phyloP scores from a whole-genome alignment of 2,113 vertebrate genomes.

The Antennarius striatus region DNA sequence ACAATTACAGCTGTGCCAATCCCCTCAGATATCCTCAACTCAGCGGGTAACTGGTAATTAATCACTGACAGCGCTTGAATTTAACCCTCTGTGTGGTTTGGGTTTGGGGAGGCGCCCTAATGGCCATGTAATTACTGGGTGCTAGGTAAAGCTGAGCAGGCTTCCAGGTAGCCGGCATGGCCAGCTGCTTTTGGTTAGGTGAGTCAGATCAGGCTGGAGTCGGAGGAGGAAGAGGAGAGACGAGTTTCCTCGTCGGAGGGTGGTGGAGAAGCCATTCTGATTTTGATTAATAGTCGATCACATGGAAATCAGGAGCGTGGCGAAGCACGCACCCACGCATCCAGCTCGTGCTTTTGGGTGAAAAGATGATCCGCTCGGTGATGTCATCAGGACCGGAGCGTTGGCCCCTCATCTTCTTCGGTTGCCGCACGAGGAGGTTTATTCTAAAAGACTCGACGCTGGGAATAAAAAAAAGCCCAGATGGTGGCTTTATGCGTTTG shows the following conservation, averaged over 20 bases:
- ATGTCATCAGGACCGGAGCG: conserved; percentile 25
- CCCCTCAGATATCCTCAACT: conserved; percentile 55
- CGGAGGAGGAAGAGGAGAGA: too few relatives aligned
- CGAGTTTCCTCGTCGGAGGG: too few relatives aligned
- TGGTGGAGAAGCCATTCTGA: conserved; percentile 38
- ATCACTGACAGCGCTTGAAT: conserved; percentile 68
- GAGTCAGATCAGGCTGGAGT: conserved; percentile 28
- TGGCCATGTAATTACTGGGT: conserved; percentile 70
- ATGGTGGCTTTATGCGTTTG: conserved; percentile 51
- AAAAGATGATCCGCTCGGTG: neutral
- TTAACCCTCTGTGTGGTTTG: conserved; percentile 67
- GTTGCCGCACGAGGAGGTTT: conserved; percentile 28
- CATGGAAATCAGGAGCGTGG: conserved; percentile 8
- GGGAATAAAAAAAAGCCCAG: conserved; percentile 44
- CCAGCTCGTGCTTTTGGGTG: too few relatives aligned
- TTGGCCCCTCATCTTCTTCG: conserved; percentile 31
- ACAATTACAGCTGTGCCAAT: conserved; percentile 59
- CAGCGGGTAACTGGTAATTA: conserved; percentile 64
- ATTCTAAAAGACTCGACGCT: conserved; percentile 36
- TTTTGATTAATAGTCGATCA: conserved; percentile 39
- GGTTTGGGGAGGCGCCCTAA: conserved; percentile 61
- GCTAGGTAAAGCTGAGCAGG: conserved; percentile 73
- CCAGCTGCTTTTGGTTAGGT: conserved; percentile 74
- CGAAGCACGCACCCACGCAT: neutral
- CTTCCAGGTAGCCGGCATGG: conserved; percentile 63